Percentiles rank a stretch among this genome's conserved stretches.
Evolutionary conservation across 2,888 invertebrate genomes (phyloP).

Genomic region (Ochropacha duplaris): DNA sequence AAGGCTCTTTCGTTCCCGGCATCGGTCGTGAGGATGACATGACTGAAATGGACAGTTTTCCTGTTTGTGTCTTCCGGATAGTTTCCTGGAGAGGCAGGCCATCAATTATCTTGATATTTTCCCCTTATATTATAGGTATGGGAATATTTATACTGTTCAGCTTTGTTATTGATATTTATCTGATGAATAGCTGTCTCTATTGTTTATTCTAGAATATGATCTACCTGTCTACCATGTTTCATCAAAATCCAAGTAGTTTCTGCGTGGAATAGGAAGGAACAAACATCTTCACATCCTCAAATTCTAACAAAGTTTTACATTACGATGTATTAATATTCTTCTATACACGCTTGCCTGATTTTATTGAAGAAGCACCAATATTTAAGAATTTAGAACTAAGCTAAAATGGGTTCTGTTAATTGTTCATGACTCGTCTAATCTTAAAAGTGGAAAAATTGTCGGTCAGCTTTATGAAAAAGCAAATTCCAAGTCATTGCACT

Average conservation of each 20-base stretch:
- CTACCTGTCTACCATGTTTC: too few species aligned
- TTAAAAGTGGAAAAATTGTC: background rate
- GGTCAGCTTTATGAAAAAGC: background rate
- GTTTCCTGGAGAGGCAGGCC: background rate
- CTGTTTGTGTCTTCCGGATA: background rate
- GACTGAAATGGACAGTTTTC: conserved; percentile 1
- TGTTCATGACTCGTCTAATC: too few species aligned
- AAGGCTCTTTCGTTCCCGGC: background rate
- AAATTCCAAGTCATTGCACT: background rate
- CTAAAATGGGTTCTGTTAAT: background rate
- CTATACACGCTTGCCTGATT: too few species aligned
- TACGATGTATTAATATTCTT: too few species aligned
- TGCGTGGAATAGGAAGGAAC: too few species aligned
- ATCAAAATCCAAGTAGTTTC: too few species aligned
- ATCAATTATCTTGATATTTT: background rate
- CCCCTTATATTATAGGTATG: background rate
- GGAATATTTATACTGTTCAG: background rate
- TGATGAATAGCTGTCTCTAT: too few species aligned
- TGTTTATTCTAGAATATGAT: too few species aligned
- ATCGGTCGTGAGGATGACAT: background rate
- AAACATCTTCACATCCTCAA: too few species aligned
- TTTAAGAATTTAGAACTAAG: background rate
- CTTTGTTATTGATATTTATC: too few species aligned
- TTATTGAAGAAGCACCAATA: too few species aligned
- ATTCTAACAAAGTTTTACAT: too few species aligned